Percentiles rank a stretch among this genome's conserved stretches.
These are phyloP conservation scores for Rallus limicola DNA, from an alignment of 2,113 vertebrate genomes.

Conservation along the genomic window DNA sequence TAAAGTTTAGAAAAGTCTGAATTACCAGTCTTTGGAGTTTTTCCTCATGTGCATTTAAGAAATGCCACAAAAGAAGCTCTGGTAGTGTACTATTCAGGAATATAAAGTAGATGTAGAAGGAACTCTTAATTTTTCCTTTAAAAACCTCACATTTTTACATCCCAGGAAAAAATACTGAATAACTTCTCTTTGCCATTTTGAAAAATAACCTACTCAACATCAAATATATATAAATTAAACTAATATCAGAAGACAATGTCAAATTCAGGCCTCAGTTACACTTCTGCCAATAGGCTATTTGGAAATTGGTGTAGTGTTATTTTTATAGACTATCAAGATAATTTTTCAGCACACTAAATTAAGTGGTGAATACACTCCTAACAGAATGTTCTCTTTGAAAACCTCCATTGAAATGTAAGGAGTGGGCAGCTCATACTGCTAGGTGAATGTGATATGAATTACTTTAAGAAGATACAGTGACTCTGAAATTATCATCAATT, in stretches of 20 bases:
- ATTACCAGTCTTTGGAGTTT: not conserved
- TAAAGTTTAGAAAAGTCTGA: not conserved
- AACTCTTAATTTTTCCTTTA: not conserved
- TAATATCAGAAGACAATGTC: not conserved
- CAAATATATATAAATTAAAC: not conserved
- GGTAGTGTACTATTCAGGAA: not conserved
- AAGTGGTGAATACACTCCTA: slow-evolving; percentile 15
- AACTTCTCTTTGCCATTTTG: not conserved
- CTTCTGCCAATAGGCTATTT: not conserved
- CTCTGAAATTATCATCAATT: slow-evolving; percentile 40
- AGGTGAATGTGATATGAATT: slow-evolving; percentile 14
- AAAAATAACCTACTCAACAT: not conserved
- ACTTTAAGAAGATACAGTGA: slow-evolving; percentile 40
- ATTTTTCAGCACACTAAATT: slow-evolving; percentile 12
- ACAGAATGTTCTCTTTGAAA: slow-evolving; percentile 43
- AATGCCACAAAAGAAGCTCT: not conserved
- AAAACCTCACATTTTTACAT: not conserved
- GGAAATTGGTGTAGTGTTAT: not conserved
- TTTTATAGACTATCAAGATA: slow-evolving; percentile 15
- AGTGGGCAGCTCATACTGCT: slow-evolving; percentile 2
- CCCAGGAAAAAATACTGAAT: not conserved
- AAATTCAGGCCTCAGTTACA: not conserved
- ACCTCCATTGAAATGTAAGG: slow-evolving; percentile 17
- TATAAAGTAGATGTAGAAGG: not conserved
- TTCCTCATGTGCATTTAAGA: not conserved